phyloP scores from a whole-genome alignment of 2,113 vertebrate species.

The Dermatemys mawii region DNA sequence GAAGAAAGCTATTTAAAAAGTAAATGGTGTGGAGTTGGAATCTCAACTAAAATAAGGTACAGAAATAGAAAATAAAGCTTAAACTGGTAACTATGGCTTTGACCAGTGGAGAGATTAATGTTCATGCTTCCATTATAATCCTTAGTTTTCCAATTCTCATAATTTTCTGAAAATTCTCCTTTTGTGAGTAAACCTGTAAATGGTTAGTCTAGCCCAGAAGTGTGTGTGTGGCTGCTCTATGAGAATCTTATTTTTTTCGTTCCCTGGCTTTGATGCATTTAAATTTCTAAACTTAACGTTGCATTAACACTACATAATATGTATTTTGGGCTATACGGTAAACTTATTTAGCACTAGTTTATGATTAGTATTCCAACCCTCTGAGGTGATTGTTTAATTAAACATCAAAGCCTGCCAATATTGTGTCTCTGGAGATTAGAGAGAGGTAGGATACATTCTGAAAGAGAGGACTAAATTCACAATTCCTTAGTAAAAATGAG shows the following conservation, averaged over 20 bases:
- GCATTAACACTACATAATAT: not conserved
- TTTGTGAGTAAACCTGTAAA: not conserved
- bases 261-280: not conserved
- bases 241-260: not conserved
- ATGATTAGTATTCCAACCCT: not conserved
- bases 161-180: not conserved
- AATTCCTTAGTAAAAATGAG: not conserved
- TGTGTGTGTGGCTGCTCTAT: not conserved
- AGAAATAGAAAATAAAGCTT: not conserved
- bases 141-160: not conserved
- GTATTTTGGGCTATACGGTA: not conserved
- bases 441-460: not conserved
- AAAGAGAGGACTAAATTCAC: not conserved
- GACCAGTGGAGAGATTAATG: not conserved
- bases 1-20: not conserved
- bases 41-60: not conserved
- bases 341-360: not conserved
- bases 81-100: not conserved
- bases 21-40: not conserved
- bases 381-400: slow-evolving; percentile 24
- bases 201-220: not conserved
- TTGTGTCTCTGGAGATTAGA: not conserved
- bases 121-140: not conserved
- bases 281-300: slow-evolving; percentile 13
- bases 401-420: not conserved